Evolutionary conservation across 2,888 invertebrate genomes (phyloP).

Genomic region (Tribolium freemani): DNA sequence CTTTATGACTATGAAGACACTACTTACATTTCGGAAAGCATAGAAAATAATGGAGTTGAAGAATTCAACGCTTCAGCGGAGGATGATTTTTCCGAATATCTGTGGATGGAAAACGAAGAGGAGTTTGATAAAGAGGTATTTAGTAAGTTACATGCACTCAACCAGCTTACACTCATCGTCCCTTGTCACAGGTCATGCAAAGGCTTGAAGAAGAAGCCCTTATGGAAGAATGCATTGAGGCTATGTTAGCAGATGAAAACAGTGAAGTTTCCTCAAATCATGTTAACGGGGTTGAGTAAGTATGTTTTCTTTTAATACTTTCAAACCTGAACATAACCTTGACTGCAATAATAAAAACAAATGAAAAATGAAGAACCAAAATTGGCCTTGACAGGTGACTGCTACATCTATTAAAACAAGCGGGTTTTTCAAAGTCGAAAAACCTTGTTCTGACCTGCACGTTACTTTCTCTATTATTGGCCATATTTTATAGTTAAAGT

Average conservation of each 20-base stretch:
- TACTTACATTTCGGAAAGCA: constrained; percentile 56
- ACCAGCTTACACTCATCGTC: neutral
- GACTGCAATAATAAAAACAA: neutral
- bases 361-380: constrained; percentile 48
- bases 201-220: constrained; percentile 89
- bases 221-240: constrained; percentile 90
- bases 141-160: neutral
- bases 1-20: constrained; percentile 62
- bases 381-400: constrained; percentile 47
- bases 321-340: neutral
- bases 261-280: constrained; percentile 68
- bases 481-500: neutral
- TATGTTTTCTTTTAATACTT: constrained; percentile 12
- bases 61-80: constrained; percentile 69
- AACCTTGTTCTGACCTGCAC: constrained; percentile 37
- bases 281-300: constrained; percentile 54
- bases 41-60: constrained; percentile 61
- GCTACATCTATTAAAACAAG: neutral
- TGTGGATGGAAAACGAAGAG: constrained; percentile 97
- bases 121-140: constrained; percentile 91
- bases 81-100: constrained; percentile 89
- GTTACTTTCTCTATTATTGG: constrained; percentile 18
- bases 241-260: constrained; percentile 83
- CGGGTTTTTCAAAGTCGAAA: neutral
- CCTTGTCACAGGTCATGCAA: constrained; percentile 79